These are phyloP conservation scores for Nomada hirtipes DNA, from an alignment of 2,888 invertebrate species.

Conservation along the genomic window DNA sequence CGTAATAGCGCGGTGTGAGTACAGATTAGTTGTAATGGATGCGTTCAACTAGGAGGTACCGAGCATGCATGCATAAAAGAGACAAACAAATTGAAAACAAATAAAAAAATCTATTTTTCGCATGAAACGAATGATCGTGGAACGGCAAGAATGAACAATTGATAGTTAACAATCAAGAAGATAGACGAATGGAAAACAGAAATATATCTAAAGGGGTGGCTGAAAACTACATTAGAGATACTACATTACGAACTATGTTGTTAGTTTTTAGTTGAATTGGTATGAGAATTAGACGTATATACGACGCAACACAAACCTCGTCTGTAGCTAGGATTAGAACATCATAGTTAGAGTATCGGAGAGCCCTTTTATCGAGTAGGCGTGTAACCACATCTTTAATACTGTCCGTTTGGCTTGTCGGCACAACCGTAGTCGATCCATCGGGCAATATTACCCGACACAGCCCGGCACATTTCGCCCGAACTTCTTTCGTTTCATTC, in stretches of 20 bases:
- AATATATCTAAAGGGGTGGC: no score
- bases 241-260: conserved; percentile 23
- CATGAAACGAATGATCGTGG: no score
- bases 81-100: no score
- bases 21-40: neutral
- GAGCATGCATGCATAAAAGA: no score
- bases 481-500: conserved; percentile 83
- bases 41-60: no score
- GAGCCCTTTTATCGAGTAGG: conserved; percentile 93
- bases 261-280: conserved; percentile 36
- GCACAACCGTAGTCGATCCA: conserved; percentile 96
- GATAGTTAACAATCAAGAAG: no score
- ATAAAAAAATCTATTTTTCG: no score
- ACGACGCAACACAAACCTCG: conserved; percentile 80
- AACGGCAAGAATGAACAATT: no score
- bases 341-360: conserved; percentile 92
- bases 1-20: neutral
- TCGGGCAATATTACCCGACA: conserved; percentile 96
- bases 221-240: neutral
- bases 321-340: conserved; percentile 87
- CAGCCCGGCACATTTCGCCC: conserved; percentile 84
- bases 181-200: no score
- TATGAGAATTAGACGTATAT: conserved; percentile 54
- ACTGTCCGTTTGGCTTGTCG: conserved; percentile 90
- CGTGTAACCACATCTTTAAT: conserved; percentile 92